A percentile compares a stretch with the other conserved stretches of the same genome.
Evolutionary conservation across 1,140 invertebrate species (phyloP).

Genomic region (Acromyrmex charruanus): DNA sequence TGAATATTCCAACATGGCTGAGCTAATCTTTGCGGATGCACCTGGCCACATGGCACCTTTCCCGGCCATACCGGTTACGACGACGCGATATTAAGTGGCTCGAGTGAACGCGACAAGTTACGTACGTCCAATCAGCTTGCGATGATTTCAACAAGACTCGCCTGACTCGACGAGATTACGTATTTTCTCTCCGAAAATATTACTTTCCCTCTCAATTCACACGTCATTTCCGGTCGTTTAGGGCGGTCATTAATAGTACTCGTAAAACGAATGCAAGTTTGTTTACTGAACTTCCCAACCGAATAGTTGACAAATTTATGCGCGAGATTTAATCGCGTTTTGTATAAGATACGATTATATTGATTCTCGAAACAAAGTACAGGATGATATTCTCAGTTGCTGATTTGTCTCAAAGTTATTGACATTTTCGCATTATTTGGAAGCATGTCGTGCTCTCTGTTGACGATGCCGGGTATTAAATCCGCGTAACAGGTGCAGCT

Average conservation of each 20-base stretch:
- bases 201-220: constrained; percentile 76
- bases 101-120: not conserved
- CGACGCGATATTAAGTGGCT: not conserved
- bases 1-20: constrained; percentile 79
- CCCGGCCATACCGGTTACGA: not conserved
- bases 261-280: not conserved
- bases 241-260: not conserved
- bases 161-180: constrained; percentile 26
- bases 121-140: not conserved
- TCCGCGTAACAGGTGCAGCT: constrained; percentile 2
- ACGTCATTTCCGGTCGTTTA: constrained; percentile 72
- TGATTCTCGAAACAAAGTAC: constrained; percentile 8
- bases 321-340: not conserved
- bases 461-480: not conserved
- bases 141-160: not conserved
- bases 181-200: constrained; percentile 65
- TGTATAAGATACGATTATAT: not conserved
- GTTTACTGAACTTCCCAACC: not conserved
- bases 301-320: not conserved
- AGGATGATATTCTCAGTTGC: constrained; percentile 45
- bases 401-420: constrained; percentile 73
- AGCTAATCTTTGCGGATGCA: constrained; percentile 54
- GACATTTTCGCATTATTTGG: constrained; percentile 67
- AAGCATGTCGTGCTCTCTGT: constrained; percentile 53
- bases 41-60: not conserved